These are phyloP conservation scores for Gari tellinella DNA, from an alignment of 2,888 invertebrate species.

Conservation along the genomic window DNA sequence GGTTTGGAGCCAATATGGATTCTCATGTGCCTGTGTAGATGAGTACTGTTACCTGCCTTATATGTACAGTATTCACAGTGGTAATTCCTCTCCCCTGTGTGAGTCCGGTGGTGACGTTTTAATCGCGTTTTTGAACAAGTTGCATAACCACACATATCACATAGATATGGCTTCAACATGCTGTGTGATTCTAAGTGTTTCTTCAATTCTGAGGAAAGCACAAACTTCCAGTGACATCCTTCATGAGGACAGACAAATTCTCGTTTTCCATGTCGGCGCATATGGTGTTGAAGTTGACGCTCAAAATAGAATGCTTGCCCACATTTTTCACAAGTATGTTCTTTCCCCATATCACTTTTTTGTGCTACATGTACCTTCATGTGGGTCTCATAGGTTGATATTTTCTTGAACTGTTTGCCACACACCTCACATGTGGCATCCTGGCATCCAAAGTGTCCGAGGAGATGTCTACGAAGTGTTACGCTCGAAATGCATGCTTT, in stretches of 20 bases:
- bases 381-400: constrained; percentile 68
- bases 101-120: constrained; percentile 80
- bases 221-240: constrained; percentile 94
- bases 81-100: constrained; percentile 82
- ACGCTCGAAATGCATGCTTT: constrained; percentile 71
- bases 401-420: constrained; percentile 74
- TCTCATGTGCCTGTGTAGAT: constrained; percentile 83
- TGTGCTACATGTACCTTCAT: constrained; percentile 69
- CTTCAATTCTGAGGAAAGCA: constrained; percentile 92
- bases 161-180: constrained; percentile 91
- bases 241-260: constrained; percentile 89
- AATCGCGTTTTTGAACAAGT: constrained; percentile 79
- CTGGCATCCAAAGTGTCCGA: constrained; percentile 74
- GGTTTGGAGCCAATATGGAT: constrained; percentile 84
- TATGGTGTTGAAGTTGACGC: constrained; percentile 82
- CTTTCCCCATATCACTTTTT: constrained; percentile 88
- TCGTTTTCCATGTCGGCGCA: constrained; percentile 91
- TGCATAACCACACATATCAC: constrained; percentile 93
- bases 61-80: constrained; percentile 83
- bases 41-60: constrained; percentile 81
- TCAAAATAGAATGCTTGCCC: constrained; percentile 90
- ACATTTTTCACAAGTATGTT: constrained; percentile 92
- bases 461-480: constrained; percentile 76
- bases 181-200: constrained; percentile 95
- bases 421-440: constrained; percentile 76